Percentiles rank a stretch among this genome's conserved stretches.
Conservation (phyloP, 2,888 invertebrate genomes). For the Notodonta dromedarius region DNA sequence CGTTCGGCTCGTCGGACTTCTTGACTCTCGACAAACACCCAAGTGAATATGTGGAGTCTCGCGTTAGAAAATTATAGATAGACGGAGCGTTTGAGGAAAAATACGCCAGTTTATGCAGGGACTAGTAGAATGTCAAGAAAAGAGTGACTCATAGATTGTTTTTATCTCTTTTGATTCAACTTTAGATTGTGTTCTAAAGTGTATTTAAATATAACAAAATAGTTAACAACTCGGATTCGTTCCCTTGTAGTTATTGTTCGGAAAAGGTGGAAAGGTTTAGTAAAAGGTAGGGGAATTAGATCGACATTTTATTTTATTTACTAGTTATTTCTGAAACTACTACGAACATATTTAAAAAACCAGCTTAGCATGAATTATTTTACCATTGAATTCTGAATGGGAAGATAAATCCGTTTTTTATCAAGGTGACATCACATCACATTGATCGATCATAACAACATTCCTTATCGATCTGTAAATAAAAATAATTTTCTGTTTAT, state of each 20-base stretch:
- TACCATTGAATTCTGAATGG: neutral
- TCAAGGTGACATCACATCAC: neutral
- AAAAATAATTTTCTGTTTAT: conserved; percentile 67
- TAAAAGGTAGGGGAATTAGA: too few relatives aligned
- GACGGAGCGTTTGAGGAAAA: conserved; percentile 61
- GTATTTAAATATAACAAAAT: neutral
- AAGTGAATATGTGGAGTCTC: conserved; percentile 65
- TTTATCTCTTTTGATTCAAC: neutral
- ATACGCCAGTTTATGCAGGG: conserved; percentile 34
- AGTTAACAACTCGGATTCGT: neutral
- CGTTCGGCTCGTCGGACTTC: conserved; percentile 80
- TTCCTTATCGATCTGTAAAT: conserved; percentile 49
- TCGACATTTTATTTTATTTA: neutral
- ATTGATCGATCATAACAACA: conserved; percentile 30
- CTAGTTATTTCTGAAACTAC: neutral
- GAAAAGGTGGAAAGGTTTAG: too few relatives aligned
- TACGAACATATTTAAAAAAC: too few relatives aligned
- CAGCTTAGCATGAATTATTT: too few relatives aligned
- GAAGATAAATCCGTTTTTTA: neutral
- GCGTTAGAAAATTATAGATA: conserved; percentile 73
- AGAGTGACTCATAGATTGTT: conserved; percentile 15
- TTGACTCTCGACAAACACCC: conserved; percentile 77
- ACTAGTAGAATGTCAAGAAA: conserved; percentile 10
- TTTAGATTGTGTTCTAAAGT: neutral
- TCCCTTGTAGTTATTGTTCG: too few relatives aligned